Conservation (phyloP, 2,113 vertebrate species). For the Willisornis vidua region DNA sequence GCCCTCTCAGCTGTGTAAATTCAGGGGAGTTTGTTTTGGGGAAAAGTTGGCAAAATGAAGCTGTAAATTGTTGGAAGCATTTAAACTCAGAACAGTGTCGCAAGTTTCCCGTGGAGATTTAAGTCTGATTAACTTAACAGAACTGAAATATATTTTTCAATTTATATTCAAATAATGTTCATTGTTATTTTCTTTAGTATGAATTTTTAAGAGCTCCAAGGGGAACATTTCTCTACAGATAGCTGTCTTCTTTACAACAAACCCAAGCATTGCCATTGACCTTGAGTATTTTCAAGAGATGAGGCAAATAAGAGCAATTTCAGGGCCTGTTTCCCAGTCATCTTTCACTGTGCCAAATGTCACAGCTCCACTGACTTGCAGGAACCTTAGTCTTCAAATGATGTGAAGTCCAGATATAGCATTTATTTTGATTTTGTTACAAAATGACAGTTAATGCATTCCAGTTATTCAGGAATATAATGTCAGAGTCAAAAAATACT, state of each 20-base stretch:
- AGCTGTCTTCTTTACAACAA: background rate
- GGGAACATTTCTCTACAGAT: background rate
- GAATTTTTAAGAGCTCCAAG: background rate
- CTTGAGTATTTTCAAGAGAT: background rate
- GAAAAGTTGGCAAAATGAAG: conserved; percentile 5
- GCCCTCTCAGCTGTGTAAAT: background rate
- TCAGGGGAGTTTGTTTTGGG: background rate
- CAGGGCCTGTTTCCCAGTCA: background rate
- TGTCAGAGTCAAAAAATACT: background rate
- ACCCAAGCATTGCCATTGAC: background rate
- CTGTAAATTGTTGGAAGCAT: background rate
- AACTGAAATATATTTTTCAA: background rate
- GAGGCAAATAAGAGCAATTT: background rate
- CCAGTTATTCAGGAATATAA: background rate
- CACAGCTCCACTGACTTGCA: background rate
- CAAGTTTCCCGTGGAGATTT: background rate
- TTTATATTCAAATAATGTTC: conserved; percentile 21
- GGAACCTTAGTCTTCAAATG: background rate
- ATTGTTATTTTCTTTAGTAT: background rate
- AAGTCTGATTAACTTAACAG: conserved; percentile 10
- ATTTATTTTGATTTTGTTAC: background rate
- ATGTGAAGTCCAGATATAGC: background rate
- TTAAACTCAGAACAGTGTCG: background rate
- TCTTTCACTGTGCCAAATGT: background rate
- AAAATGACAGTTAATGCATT: background rate